These are phyloP conservation scores for Cetoscarus ocellatus DNA, from an alignment of 2,797 vertebrate species.

Conservation along the genomic window DNA sequence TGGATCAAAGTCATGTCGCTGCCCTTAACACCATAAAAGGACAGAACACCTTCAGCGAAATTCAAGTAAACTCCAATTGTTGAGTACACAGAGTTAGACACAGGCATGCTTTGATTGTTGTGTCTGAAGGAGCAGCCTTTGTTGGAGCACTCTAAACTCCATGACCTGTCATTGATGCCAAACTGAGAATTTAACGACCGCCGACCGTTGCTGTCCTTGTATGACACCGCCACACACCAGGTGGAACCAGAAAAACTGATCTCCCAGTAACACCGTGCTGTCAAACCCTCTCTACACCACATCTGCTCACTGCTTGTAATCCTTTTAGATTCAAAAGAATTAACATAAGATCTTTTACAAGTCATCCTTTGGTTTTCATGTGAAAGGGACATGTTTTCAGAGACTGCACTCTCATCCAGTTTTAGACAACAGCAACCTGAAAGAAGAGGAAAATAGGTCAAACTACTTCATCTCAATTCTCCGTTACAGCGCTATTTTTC, in stretches of 20 bases:
- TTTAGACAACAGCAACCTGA: constrained; percentile 21
- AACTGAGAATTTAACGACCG: background rate
- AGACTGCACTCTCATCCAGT: background rate
- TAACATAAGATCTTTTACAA: fast-evolving
- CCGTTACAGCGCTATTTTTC: background rate
- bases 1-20: constrained; percentile 19
- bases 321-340: background rate
- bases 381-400: fast-evolving
- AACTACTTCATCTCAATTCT: too few species aligned
- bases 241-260: background rate
- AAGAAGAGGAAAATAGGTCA: background rate
- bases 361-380: fast-evolving
- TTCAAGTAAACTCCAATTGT: constrained; percentile 28
- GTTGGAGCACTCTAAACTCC: constrained; percentile 22
- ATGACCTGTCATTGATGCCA: constrained; percentile 22
- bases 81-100: fast-evolving
- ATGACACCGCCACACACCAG: constrained; percentile 26
- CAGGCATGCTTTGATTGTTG: fast-evolving
- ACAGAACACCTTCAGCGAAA: constrained; percentile 4
- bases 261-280: constrained; percentile 47
- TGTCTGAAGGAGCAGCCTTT: background rate
- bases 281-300: constrained; percentile 39
- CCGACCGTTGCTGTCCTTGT: constrained; percentile 6
- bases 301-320: background rate
- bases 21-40: constrained; percentile 22